A percentile compares a stretch with the other conserved stretches of the same genome.
phyloP scores from a whole-genome alignment of 2,113 vertebrate genomes.

The Trogon melanurus region DNA sequence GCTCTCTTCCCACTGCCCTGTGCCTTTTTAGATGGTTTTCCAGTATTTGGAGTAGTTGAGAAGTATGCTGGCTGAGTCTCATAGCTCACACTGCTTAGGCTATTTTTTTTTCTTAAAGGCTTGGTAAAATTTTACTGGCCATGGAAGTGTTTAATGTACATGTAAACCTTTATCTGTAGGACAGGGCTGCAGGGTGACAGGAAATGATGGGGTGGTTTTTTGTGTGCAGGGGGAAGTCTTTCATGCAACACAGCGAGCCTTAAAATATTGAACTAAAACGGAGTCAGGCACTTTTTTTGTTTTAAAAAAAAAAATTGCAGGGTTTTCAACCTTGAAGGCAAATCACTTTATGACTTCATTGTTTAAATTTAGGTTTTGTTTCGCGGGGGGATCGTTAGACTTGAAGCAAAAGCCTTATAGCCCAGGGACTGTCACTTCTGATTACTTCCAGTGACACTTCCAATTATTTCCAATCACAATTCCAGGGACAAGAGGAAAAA shows the following conservation, averaged over 20 bases:
- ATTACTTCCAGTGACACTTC: slow-evolving; percentile 82
- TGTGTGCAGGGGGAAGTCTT: neutral
- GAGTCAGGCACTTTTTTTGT: neutral
- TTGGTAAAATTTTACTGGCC: neutral
- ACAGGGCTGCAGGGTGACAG: neutral
- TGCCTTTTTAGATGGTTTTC: neutral
- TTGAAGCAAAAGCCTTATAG: slow-evolving; percentile 72
- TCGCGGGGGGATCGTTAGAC: slow-evolving; percentile 65
- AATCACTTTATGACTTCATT: slow-evolving; percentile 76
- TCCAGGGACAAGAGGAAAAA: slow-evolving; percentile 63
- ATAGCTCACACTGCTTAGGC: neutral
- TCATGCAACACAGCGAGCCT: neutral
- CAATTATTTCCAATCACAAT: slow-evolving; percentile 81
- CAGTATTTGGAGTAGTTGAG: neutral
- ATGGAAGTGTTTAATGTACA: neutral
- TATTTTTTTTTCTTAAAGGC: neutral
- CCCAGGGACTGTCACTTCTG: slow-evolving; percentile 77
- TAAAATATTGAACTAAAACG: neutral
- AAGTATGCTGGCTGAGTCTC: neutral
- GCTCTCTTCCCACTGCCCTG: neutral
- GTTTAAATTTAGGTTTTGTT: slow-evolving; percentile 80
- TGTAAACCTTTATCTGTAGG: neutral
- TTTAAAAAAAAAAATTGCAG: neutral
- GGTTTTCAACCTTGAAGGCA: slow-evolving; percentile 70
- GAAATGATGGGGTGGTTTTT: neutral